phyloP scores from a whole-genome alignment of 2,113 vertebrate species.

The Neogobius melanostomus region DNA sequence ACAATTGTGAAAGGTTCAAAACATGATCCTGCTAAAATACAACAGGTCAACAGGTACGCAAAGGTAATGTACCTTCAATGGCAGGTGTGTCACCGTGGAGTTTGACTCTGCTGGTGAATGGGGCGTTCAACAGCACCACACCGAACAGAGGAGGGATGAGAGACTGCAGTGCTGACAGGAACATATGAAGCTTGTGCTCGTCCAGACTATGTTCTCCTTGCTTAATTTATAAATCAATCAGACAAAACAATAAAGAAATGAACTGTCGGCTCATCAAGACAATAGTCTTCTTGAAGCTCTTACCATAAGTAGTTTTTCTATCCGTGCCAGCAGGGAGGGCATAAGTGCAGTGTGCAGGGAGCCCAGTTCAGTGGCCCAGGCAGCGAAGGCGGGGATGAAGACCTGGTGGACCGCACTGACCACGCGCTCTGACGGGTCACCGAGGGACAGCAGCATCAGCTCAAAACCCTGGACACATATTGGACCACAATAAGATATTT shows the following conservation, averaged over 20 bases:
- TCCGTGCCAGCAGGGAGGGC: conserved; percentile 90
- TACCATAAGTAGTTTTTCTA: conserved; percentile 94
- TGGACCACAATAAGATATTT: not conserved
- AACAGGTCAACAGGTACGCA: not conserved
- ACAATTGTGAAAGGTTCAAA: conserved; percentile 6
- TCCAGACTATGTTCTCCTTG: conserved; percentile 94
- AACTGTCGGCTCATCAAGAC: not conserved
- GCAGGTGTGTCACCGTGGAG: conserved; percentile 87
- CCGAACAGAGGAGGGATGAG: conserved; percentile 93
- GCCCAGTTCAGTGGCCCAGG: conserved; percentile 94
- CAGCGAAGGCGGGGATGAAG: conserved; percentile 96
- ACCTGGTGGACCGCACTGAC: conserved; percentile 96
- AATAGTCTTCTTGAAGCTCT: conserved; percentile 4
- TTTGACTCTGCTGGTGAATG: conserved; percentile 90
- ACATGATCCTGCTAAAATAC: not conserved
- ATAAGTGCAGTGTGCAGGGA: conserved; percentile 90
- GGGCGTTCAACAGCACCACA: conserved; percentile 91
- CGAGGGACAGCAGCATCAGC: conserved; percentile 89
- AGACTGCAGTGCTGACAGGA: conserved; percentile 94
- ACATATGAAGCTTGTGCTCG: conserved; percentile 93
- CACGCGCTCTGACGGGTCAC: conserved; percentile 94
- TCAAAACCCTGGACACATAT: conserved; percentile 87
- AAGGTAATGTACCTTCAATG: conserved; percentile 86
- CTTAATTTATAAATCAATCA: conserved; percentile 56
- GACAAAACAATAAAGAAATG: not conserved